Base-by-base conservation (phyloP, 2,888 invertebrate genomes). In the Agriopis marginaria region DNA sequence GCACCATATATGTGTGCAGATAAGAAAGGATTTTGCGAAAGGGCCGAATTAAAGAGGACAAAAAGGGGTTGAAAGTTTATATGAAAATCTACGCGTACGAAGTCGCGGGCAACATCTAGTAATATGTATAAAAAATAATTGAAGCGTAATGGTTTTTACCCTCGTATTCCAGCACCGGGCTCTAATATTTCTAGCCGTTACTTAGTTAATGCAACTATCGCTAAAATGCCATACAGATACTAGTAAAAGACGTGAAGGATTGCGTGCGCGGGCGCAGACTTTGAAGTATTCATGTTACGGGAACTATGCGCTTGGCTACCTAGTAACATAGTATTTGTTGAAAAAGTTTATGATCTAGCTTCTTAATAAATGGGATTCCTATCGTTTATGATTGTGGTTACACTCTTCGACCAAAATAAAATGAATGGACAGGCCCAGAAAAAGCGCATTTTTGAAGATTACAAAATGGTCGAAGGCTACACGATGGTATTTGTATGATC, bases 201-300 rank as follows among this genome's bases (percentile, higher is more conserved):
- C 50, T 14, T 67, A 61, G 58, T 73, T 72, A 75, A 74, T 77
- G 66, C 73, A 70, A 55, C 59, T 47, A 69, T 63, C 65, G 66
- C 61, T 72, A n/a, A 53, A 66, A 59, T 45, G n/a, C 68, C 39
- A 63, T 59, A 42, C 47, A 54, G 53, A 59, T 59, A 62, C 64
- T 68, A 73, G 71, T 74, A 11, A 71, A 49, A 42, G 8, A 47
- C 23, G 39, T 40, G 40, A 51, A n/a, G 23, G 40, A 32, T 68
- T 47, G 68, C 68, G 68, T 68, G 68, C 58, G 63, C 63, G 12
- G 7, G 53, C 68, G 58, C 63, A 53, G 42, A 60, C 44, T 66
- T 58, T 66, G 47, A 63, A 62, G 53, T 51, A 63, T 63, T 60
- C 49, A 4, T 17, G 45, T 55, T 66, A 47, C 51, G 56, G 39